These are phyloP conservation scores for Stenodema calcarata DNA, from an alignment of 2,888 invertebrate species.

Conservation along the genomic window DNA sequence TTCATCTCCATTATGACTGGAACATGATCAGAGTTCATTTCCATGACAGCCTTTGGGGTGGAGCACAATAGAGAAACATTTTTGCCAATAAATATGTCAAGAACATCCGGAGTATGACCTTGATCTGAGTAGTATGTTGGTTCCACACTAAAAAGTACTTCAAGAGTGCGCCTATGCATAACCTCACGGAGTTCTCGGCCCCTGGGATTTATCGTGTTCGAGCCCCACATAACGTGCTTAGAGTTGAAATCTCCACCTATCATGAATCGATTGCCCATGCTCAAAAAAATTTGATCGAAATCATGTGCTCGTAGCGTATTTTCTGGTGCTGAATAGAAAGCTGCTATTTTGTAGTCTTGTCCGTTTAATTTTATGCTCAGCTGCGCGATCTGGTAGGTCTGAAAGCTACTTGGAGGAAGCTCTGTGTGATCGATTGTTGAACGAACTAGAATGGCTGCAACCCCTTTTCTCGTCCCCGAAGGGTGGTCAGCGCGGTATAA, in stretches of 20 bases:
- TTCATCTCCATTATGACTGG: no score
- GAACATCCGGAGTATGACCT: background rate
- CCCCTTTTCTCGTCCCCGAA: background rate
- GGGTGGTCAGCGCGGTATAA: background rate
- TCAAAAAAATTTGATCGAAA: background rate
- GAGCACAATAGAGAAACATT: background rate
- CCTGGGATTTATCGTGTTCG: background rate
- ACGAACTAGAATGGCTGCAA: background rate
- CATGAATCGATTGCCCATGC: background rate
- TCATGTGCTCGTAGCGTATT: background rate
- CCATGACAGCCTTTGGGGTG: background rate
- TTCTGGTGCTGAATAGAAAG: background rate
- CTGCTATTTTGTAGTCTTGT: background rate
- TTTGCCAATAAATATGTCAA: conserved; percentile 7
- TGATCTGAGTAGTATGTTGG: conserved; percentile 24
- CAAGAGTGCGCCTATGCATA: background rate
- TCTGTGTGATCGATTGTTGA: background rate
- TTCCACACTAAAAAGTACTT: background rate
- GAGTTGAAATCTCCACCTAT: conserved; percentile 24
- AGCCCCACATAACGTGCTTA: background rate
- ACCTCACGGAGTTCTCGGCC: background rate
- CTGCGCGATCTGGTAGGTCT: background rate
- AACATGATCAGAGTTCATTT: background rate
- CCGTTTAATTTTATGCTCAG: no score
- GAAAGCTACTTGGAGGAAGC: background rate